Evolutionary conservation across 2,113 vertebrate genomes (phyloP), one percentile per base, ranked within the genome.

Genomic region (Mus pahari): DNA sequence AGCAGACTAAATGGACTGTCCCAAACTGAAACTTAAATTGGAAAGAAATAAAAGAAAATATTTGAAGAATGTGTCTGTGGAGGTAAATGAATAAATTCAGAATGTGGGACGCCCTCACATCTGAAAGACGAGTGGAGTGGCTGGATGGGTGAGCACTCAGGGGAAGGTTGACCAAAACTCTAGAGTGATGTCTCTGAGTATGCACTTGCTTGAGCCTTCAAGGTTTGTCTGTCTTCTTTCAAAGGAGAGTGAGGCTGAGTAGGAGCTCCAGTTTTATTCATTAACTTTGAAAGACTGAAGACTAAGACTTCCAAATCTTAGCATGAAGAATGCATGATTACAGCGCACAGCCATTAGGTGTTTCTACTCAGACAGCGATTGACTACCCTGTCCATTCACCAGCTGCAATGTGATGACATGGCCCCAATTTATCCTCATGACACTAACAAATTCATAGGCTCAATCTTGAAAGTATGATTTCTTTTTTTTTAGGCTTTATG

Each of bases 281-380:
- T 83, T 93, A 97, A 92, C 75, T 92, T 94, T 14, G 81, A 94
- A 94, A 95, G 62, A 86, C 79, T 42, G 93, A 94, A 95, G 62
- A 86, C 50, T 24, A 89, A 78, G 10, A 48, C 31, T 71, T 94
- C 81, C 7, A 89, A 89, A 10, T 88, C 55, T 22, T 82, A 33
- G 62, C 14, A 60, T 53, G 26, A 90, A 81, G 89, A 73, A 90
- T 42, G 36, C 58, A 53, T 66, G 50, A 81, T 53, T 86, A 22
- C 39, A 73, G 84, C 26, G 0, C 75, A 36, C 11, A 36, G 24
- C 4, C 13, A 66, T 89, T 26, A 62, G 53, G 88, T 55, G 20
- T 75, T 88, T 90, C 48, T 90, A 36, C 39, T 14, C 2, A 17
- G 64, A 75, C 6, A 84, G 10, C 26, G 22, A 83, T 19, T 95